These are phyloP conservation scores for Malurus elegans DNA, from an alignment of 2,113 vertebrate genomes.

Conservation along the genomic window DNA sequence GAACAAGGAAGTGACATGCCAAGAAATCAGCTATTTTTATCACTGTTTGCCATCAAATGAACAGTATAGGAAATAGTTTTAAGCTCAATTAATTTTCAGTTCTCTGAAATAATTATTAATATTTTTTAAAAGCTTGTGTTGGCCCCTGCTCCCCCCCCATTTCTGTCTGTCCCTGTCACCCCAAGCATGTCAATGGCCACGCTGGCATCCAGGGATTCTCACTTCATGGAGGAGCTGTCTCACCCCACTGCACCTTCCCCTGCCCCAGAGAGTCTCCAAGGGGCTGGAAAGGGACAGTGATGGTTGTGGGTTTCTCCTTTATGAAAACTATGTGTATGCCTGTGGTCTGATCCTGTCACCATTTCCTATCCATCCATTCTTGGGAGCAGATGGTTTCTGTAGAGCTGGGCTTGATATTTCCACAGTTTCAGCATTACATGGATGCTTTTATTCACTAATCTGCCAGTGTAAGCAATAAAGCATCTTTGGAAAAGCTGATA, in stretches of 20 bases:
- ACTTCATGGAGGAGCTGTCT: no score
- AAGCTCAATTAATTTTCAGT: background rate
- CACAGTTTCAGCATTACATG: background rate
- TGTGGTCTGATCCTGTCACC: background rate
- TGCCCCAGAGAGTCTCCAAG: background rate
- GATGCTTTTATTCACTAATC: background rate
- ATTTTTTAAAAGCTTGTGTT: background rate
- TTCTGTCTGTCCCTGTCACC: background rate
- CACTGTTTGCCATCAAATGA: background rate
- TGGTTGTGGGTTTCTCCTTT: background rate
- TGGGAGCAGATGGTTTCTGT: background rate
- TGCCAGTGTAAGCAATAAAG: background rate
- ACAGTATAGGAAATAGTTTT: background rate
- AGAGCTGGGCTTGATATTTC: background rate
- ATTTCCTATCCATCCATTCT: rapidly evolving
- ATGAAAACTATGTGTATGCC: background rate
- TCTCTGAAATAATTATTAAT: background rate
- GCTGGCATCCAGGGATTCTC: rapidly evolving
- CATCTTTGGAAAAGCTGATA: background rate
- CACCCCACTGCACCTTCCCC: background rate
- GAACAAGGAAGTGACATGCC: background rate
- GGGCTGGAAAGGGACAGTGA: background rate
- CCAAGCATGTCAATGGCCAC: rapidly evolving
- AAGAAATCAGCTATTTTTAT: background rate
- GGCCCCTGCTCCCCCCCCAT: background rate